Evolutionary conservation across 2,888 invertebrate genomes (phyloP), one percentile per base, ranked within the genome.

Genomic region (Epinotia ramella): DNA sequence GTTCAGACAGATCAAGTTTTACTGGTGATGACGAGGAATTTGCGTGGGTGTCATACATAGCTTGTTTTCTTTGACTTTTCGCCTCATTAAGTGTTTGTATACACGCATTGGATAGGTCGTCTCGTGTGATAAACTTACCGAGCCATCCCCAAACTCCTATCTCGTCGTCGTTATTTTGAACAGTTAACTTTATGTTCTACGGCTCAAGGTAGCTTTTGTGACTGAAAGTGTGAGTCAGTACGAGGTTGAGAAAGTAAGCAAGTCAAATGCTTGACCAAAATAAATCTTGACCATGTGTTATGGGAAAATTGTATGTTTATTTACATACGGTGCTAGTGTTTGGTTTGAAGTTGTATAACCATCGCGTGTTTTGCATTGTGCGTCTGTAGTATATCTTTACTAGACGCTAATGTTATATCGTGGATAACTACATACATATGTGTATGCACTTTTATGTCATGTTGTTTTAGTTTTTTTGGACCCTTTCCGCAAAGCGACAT

Each of bases 51-150:
- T 85, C 78, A 72, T 83, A 79, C 82, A 85, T 80, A 77, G 85
- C 85, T 86, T 89, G 89, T 88, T 91, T 89, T 89, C 89, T 89
- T 89, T 88, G 88, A 89, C 81, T 90, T 91, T 91, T 89, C 88
- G 88, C 87, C 86, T 91, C 89, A 92, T 92, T 89, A 89, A 89
- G 89, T 90, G 89, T 91, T 90, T 90, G 89, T 91, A 87, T 85
- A 90, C 89, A 88, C 85, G 87, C 86, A 87, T 87, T 87, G 87
- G 87, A 90, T 87, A 85, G 87, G 53, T 53, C 53, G 86, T 84
- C 84, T 82, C 84, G 81, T 82, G 84, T 86, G 87, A 91, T 91
- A 90, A 89, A 24, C 13, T 20, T 6, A 49, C 1, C 5, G 13
- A 16, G 20, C 13, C 24, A 6, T 65, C 46, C 46, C 33, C 16